Base-by-base conservation (phyloP, 2,797 vertebrate species). In the Fringilla coelebs region DNA sequence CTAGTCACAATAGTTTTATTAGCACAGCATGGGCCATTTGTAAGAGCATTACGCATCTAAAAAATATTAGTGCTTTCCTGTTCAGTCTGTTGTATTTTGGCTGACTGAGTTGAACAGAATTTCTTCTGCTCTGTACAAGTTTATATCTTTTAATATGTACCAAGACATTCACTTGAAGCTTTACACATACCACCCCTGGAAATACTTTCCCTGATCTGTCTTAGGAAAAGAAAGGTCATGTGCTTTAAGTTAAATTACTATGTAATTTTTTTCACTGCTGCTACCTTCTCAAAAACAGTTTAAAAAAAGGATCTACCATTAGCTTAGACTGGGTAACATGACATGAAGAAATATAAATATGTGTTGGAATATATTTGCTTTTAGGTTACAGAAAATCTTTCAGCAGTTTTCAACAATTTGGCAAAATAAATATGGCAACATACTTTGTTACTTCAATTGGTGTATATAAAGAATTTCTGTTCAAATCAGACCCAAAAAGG, bases 1-100 rank as follows among this genome's bases (percentile, higher is more conserved):
- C 96, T 85, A 96, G 92, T 98, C 97, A 98, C 96, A 97, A 97
- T 97, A 97, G 97, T 98, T 98, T 98, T 98, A 98, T 98, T 97
- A 97, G 97, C 97, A 97, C 96, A 96, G 96, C 98, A 97, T 96
- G 97, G 96, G 85, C 96, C 96, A 97, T 97, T 98, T 97, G 93
- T 96, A 97, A 97, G 94, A 97, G 97, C 94, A 96, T 97, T 97
- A 96, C 36, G 32, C 95, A 96, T 94, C 95, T 96, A 90, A 96
- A 97, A 97, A 97, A 97, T 96, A 91, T 96, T 88, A 95, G 91
- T 93, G 85, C 94, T 97, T 97, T 97, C 90, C 94, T 97, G 89
- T 94, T 97, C 93, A 94, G 95, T 91, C 91, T 96, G 96, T 93
- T 97, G 90, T 89, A 94, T 95, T 97, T 96, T 94, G 90, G 61